Conservation (phyloP, 2,113 vertebrate genomes). For the Mustelus asterias region DNA sequence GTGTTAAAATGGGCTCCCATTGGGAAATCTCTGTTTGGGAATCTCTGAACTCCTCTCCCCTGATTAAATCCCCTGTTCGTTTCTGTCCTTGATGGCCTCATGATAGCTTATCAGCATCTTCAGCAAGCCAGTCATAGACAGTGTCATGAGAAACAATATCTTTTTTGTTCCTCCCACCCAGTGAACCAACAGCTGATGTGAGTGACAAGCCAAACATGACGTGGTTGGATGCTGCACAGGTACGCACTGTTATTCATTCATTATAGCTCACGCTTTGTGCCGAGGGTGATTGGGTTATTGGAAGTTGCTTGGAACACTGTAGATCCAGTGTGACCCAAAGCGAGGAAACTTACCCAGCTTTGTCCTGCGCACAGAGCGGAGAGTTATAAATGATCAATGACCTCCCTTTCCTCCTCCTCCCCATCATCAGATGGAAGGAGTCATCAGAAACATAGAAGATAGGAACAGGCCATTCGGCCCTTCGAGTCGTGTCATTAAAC, state of each 20-base stretch:
- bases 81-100: neutral
- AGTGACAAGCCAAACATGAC: slow-evolving; percentile 68
- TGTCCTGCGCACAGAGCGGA: neutral
- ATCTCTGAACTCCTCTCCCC: neutral
- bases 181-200: slow-evolving; percentile 59
- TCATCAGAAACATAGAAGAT: too few relatives aligned
- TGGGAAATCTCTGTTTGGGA: neutral
- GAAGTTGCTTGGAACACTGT: neutral
- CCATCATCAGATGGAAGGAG: neutral
- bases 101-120: too few relatives aligned
- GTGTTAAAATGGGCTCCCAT: too few relatives aligned
- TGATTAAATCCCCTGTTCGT: neutral
- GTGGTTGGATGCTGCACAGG: slow-evolving; percentile 72
- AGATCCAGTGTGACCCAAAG: neutral
- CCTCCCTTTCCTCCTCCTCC: neutral
- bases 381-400: neutral
- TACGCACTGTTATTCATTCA: slow-evolving; percentile 40
- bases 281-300: neutral
- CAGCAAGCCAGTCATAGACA: neutral
- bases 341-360: neutral
- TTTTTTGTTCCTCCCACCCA: slow-evolving; percentile 40
- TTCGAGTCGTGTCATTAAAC: too few relatives aligned
- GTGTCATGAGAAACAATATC: neutral
- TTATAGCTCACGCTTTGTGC: neutral
- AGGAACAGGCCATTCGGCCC: too few relatives aligned